These are phyloP conservation scores for Oreochromis niloticus DNA, from an alignment of 2,113 vertebrate genomes.

Conservation along the genomic window DNA sequence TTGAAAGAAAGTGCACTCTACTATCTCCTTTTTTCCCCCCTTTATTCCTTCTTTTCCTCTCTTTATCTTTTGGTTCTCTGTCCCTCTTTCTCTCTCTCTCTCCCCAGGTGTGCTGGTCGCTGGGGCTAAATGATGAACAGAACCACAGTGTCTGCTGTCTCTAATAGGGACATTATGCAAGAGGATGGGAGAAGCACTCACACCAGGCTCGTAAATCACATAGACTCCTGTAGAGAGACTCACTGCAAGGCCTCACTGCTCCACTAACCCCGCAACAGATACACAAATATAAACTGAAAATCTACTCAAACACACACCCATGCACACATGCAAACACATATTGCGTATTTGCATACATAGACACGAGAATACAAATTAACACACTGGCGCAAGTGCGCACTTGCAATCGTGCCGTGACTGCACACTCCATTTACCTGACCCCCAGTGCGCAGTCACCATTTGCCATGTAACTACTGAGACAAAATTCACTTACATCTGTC, in stretches of 20 bases:
- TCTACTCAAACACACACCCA: background rate
- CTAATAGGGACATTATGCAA: constrained; percentile 70
- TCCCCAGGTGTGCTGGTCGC: constrained; percentile 45
- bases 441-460: background rate
- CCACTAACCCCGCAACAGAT: constrained; percentile 43
- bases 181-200: constrained; percentile 49
- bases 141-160: constrained; percentile 56
- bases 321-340: constrained; percentile 18
- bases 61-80: background rate
- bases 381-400: background rate
- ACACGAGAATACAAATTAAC: background rate
- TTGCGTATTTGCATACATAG: background rate
- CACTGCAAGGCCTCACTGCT: constrained; percentile 40
- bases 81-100: background rate
- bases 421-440: constrained; percentile 27
- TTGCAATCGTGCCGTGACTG: background rate
- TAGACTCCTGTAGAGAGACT: constrained; percentile 43
- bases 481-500: constrained; percentile 36
- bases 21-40: background rate
- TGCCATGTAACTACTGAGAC: background rate
- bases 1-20: constrained; percentile 17
- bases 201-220: constrained; percentile 58
- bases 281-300: background rate
- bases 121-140: constrained; percentile 60
- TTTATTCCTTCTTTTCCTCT: background rate